Conservation (phyloP, 1,140 invertebrate species). For the Zophobas morio region DNA sequence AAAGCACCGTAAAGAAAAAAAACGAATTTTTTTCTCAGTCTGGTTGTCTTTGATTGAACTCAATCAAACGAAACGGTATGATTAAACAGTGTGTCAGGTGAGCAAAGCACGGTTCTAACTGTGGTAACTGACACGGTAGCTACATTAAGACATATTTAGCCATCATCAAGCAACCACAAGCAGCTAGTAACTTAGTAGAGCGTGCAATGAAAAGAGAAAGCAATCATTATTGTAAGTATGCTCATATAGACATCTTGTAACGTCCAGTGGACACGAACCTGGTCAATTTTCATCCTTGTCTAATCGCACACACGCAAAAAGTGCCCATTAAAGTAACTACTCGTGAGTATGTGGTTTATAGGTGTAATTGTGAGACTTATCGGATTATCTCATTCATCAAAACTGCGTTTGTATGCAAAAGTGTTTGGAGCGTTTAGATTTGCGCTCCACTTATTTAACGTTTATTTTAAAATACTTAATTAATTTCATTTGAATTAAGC, state of each 20-base stretch:
- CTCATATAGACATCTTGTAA: conserved; percentile 51
- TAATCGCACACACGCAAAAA: conserved; percentile 24
- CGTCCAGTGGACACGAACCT: conserved; percentile 35
- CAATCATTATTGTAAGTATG: conserved; percentile 54
- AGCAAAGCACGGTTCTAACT: conserved; percentile 38
- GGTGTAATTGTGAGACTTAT: background rate
- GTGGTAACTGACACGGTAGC: conserved; percentile 53
- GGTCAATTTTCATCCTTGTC: conserved; percentile 28
- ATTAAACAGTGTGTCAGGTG: conserved; percentile 41
- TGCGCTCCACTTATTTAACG: conserved; percentile 35
- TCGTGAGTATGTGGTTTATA: background rate
- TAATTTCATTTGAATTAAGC: conserved; percentile 25
- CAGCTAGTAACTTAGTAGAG: conserved; percentile 55
- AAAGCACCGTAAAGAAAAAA: conserved; percentile 13
- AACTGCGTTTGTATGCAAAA: conserved; percentile 12
- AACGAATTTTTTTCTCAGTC: conserved; percentile 12
- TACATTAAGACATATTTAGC: conserved; percentile 57
- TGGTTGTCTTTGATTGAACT: conserved; percentile 15
- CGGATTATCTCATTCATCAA: conserved; percentile 6
- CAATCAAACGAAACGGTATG: conserved; percentile 36
- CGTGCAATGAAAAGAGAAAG: conserved; percentile 59
- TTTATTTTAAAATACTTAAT: conserved; percentile 25
- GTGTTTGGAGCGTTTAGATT: background rate
- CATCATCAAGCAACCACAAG: conserved; percentile 55
- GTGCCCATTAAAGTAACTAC: background rate